phyloP scores from a whole-genome alignment of 2,797 vertebrate genomes.

The Hippoglossus hippoglossus region DNA sequence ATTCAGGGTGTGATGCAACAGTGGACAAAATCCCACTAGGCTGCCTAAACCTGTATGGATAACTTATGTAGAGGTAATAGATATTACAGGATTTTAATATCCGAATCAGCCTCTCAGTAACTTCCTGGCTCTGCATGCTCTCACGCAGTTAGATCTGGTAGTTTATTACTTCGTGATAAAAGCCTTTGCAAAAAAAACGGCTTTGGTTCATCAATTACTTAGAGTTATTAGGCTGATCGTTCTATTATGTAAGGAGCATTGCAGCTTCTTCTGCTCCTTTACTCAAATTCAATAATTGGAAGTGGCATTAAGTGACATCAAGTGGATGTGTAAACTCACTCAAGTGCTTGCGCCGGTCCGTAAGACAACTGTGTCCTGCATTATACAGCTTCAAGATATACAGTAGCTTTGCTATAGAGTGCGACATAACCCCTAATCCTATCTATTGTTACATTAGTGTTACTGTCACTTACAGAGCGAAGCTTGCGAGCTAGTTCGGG shows the following conservation, averaged over 20 bases:
- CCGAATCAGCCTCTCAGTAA: no score
- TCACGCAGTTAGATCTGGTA: neutral
- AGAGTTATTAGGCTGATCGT: neutral
- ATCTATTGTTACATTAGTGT: neutral
- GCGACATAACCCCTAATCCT: neutral
- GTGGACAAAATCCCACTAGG: neutral
- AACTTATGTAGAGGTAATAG: neutral
- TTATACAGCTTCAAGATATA: no score
- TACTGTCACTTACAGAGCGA: neutral
- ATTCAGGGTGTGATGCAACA: neutral
- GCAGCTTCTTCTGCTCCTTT: neutral
- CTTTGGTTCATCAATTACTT: neutral
- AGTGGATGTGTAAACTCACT: neutral
- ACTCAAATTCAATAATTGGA: neutral
- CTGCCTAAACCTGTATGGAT: neutral
- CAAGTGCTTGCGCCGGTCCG: no score
- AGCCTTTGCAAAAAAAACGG: neutral
- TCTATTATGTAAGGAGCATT: neutral
- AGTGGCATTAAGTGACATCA: neutral
- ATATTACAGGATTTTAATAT: neutral
- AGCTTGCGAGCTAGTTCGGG: no score
- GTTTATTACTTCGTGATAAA: constrained; percentile 1
- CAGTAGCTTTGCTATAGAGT: no score
- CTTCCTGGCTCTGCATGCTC: neutral
- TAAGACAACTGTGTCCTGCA: no score